Base-by-base conservation (phyloP, 2,797 vertebrate species). In the Hirundo rustica region DNA sequence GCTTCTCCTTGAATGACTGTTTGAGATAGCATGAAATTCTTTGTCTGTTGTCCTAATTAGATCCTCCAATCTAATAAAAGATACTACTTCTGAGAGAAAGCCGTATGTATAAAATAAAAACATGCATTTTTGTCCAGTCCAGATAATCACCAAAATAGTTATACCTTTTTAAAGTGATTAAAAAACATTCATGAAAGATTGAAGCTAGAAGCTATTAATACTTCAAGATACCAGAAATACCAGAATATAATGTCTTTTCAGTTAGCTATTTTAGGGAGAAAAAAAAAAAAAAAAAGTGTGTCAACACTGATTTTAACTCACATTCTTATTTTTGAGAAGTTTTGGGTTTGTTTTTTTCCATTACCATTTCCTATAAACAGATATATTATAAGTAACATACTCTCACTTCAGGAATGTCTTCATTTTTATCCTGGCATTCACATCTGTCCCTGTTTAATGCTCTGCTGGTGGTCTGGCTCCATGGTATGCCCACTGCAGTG, bases 391-490 rank as follows among this genome's bases (percentile, higher is more conserved):
- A 94, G 93, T 93, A 92, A 96, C 94, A 96, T 65, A 92, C 95
- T 94, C 96, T 91, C 84, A 51, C 82, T 96, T 95, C 82, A 97
- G 96, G 70, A 96, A 97, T 96, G 93, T 97, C 96, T 96, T 94
- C 60, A 94, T 96, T 96, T 97, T 97, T 97, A 94, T 95, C 87
- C 94, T 89, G 97, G 92, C 95, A 94, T 97, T 96, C 97, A 98
- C 97, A 98, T 98, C 97, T 98, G 98, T 96, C 98, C 96, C 97
- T 97, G 97, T 96, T 98, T 98, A 98, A 98, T 97, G 96, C 98
- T 97, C 97, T 95, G 98, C 98, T 98, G 98, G 98, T 98, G 98
- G 98, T 98, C 98, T 93, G 89, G 80, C 98, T 98, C 97, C 97
- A 97, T 97, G 98, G 98, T 98, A 98, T 98, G 98, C 98, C 98